Conservation (phyloP, 1,140 invertebrate species). For the Gerris buenoi region DNA sequence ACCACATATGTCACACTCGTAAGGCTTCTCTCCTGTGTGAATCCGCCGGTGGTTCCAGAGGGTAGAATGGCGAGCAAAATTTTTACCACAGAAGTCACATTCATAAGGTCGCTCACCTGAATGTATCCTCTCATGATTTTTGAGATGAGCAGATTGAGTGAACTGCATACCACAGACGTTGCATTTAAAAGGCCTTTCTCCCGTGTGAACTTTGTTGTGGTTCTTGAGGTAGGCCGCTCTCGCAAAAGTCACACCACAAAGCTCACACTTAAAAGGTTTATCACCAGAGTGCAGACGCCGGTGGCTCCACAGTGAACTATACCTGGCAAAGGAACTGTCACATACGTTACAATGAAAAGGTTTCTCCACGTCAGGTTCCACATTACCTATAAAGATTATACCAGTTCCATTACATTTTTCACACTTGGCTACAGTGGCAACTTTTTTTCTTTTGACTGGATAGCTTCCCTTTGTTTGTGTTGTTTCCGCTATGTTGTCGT, state of each 20-base stretch:
- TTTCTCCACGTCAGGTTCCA: slow-evolving; percentile 39
- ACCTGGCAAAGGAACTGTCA: slow-evolving; percentile 40
- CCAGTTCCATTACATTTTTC: slow-evolving; percentile 75
- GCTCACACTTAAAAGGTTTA: slow-evolving; percentile 81
- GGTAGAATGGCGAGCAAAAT: slow-evolving; percentile 69
- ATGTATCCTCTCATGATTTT: slow-evolving; percentile 83
- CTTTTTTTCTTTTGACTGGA: slow-evolving; percentile 57
- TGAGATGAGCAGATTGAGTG: slow-evolving; percentile 71
- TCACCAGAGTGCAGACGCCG: slow-evolving; percentile 72
- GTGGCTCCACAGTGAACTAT: slow-evolving; percentile 71
- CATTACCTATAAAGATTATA: slow-evolving; percentile 56
- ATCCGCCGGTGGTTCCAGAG: slow-evolving; percentile 85
- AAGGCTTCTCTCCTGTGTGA: slow-evolving; percentile 84
- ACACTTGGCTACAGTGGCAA: slow-evolving; percentile 68
- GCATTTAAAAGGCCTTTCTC: slow-evolving; percentile 73
- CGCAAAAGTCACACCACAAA: slow-evolving; percentile 84
- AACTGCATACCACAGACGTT: slow-evolving; percentile 77
- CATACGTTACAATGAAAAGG: slow-evolving; percentile 77
- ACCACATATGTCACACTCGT: slow-evolving; percentile 65
- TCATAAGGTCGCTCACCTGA: slow-evolving; percentile 79
- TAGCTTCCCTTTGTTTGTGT: slow-evolving; percentile 43
- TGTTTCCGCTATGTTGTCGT: not conserved
- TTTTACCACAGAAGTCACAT: slow-evolving; percentile 81
- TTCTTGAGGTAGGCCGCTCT: slow-evolving; percentile 84
- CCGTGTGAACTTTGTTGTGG: slow-evolving; percentile 63